Base-by-base conservation (phyloP, 1,140 invertebrate genomes). In the Drosophila suzukii region DNA sequence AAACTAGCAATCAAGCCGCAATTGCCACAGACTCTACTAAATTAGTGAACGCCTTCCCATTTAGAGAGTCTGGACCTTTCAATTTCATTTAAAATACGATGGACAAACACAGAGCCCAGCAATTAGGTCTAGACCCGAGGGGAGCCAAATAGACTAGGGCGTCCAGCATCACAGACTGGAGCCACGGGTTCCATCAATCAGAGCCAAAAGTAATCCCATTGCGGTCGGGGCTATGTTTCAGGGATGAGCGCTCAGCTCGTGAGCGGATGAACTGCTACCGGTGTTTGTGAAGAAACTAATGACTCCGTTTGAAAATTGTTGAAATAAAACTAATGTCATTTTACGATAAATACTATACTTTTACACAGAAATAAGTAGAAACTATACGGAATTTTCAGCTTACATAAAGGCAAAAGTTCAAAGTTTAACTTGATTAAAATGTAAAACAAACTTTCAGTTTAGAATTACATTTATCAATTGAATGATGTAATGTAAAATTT, bases 21-120 rank as follows among this genome's bases (percentile, higher is more conserved):
- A 80, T 77, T 56, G 60, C 58, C 46, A 57, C 63, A 38, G 56
- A 62, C 80, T 84, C 66, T 49, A 51, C 73, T 81, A 84, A 88
- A 84, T 78, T 81, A 88, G 76, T 84, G 71, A 72, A 89, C 84
- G 84, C 84, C 84, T 80, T 66, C 61, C 46, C 73, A 65, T 80
- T 88, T 88, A 70, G 65, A 67, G 51, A 38, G 56, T 58, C 59
- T 55, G 36, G 43, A 57, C 62, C 82, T 86, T 88, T 86, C 82
- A 88, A 88, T 86, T 86, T 86, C 75, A 62, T 86, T 88, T 86
- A 62, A 75, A 63, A 60, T 71, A 75, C 60, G 53, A 78, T 72
- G 75, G 57, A 74, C 59, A 83, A 81, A 76, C 65, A 88, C 46
- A 73, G 46, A 71, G 59, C 62, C 50, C 47, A 76, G 67, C 79